Conservation (phyloP, 2,797 vertebrate genomes). For the Lutjanus campechanus region DNA sequence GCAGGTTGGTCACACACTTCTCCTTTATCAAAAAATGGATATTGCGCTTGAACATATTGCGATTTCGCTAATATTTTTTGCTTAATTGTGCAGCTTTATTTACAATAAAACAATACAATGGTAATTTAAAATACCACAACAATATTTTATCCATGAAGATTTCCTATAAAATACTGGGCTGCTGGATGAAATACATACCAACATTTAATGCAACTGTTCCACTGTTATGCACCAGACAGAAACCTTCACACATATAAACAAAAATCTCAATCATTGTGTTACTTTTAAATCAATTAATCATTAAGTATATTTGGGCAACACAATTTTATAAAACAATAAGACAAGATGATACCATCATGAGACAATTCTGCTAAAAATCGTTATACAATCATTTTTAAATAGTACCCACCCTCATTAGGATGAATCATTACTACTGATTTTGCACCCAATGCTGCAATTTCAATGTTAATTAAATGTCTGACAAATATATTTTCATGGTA, state of each 20-base stretch:
- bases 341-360: neutral
- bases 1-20: too few species aligned
- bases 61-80: too few species aligned
- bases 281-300: constrained; percentile 4
- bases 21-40: too few species aligned
- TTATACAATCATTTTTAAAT: neutral
- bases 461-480: neutral
- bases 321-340: neutral
- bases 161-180: neutral
- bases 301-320: neutral
- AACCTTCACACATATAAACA: too few species aligned
- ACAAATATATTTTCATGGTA: constrained; percentile 14
- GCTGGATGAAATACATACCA: too few species aligned
- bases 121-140: too few species aligned
- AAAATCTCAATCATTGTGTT: neutral
- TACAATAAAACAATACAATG: too few species aligned
- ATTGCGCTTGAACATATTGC: too few species aligned
- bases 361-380: constrained; percentile 4
- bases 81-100: too few species aligned
- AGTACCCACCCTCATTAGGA: neutral
- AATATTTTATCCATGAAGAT: neutral
- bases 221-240: too few species aligned
- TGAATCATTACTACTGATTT: neutral
- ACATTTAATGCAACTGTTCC: too few species aligned
- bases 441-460: neutral